Conservation (phyloP, 2,888 invertebrate species). For the Cataglyphis cursor region DNA sequence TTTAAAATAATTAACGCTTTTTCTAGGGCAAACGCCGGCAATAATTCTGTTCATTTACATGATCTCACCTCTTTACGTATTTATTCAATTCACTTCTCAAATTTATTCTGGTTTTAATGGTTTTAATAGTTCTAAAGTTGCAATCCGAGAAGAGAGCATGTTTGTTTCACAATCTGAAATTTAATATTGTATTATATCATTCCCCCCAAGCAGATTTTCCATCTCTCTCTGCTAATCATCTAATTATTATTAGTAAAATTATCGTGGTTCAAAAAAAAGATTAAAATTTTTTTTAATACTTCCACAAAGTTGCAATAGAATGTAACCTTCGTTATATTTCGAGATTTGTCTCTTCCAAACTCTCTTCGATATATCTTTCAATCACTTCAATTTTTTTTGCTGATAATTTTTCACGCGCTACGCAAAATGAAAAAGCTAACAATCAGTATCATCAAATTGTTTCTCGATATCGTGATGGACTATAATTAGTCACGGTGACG, state of each 20-base stretch:
- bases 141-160: background rate
- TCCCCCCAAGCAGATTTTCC: background rate
- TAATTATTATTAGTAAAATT: conserved; percentile 15
- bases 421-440: conserved; percentile 66
- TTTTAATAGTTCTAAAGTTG: background rate
- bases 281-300: background rate
- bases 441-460: conserved; percentile 69
- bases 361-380: background rate
- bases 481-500: conserved; percentile 73
- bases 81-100: conserved; percentile 16
- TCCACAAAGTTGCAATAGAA: background rate
- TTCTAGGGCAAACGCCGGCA: background rate
- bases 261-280: background rate
- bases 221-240: background rate
- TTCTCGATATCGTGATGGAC: conserved; percentile 62
- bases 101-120: background rate
- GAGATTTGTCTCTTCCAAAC: background rate
- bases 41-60: conserved; percentile 32
- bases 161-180: background rate
- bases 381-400: background rate
- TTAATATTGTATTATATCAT: background rate
- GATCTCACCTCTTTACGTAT: conserved; percentile 4
- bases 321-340: background rate
- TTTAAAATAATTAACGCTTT: conserved; percentile 31
- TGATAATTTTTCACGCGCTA: conserved; percentile 40